Evolutionary conservation across 2,113 vertebrate species (phyloP).

Genomic region (Axis porcinus): DNA sequence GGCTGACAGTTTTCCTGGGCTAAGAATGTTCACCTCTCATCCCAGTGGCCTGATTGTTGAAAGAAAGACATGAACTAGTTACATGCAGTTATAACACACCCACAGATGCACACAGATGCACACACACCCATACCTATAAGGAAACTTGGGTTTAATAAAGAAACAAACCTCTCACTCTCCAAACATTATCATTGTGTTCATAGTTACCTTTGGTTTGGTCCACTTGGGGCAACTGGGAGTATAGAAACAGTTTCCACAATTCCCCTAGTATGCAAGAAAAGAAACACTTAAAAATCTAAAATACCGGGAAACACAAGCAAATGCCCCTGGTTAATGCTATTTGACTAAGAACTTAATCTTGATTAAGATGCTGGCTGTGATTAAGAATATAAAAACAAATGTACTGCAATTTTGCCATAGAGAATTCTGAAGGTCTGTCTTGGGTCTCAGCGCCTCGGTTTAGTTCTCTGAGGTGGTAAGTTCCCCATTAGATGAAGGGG

Average conservation of each 20-base stretch:
- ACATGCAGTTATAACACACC: background rate
- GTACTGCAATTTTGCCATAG: background rate
- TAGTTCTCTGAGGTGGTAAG: background rate
- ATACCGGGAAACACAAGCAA: background rate
- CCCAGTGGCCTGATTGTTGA: background rate
- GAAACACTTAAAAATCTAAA: constrained; percentile 23
- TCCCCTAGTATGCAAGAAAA: constrained; percentile 79
- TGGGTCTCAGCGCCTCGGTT: background rate
- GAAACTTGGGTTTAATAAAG: background rate
- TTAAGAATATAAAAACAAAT: background rate
- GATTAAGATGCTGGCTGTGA: background rate
- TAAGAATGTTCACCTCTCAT: background rate
- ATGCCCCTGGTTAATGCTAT: background rate
- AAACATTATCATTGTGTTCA: background rate
- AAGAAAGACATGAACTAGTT: background rate
- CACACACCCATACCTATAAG: background rate
- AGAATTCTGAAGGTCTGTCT: background rate
- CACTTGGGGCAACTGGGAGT: constrained; percentile 80
- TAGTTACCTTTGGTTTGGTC: constrained; percentile 86
- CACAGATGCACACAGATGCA: fast-evolving
- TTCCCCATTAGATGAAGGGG: background rate
- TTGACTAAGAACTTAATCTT: background rate
- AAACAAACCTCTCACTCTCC: background rate
- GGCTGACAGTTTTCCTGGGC: background rate
- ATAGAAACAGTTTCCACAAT: constrained; percentile 81